Conservation (phyloP, 2,888 invertebrate genomes). For the Lasioglossum figueresi region DNA sequence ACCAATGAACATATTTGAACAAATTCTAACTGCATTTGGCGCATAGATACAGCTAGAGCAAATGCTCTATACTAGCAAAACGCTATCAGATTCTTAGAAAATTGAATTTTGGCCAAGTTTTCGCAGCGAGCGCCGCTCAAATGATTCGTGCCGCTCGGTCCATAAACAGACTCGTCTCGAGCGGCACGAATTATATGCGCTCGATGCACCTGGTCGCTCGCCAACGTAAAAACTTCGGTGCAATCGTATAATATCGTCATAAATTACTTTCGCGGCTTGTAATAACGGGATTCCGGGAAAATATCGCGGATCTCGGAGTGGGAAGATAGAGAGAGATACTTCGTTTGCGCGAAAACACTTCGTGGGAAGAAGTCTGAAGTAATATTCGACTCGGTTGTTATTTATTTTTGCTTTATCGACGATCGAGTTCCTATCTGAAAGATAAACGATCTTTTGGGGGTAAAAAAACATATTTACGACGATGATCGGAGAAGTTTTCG, state of each 20-base stretch:
- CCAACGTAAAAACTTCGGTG: neutral
- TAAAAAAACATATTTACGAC: neutral
- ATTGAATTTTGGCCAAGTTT: neutral
- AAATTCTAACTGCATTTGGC: neutral
- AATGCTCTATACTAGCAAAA: neutral
- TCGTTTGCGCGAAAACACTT: neutral
- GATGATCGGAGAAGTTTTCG: neutral
- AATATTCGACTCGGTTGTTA: neutral
- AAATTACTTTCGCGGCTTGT: neutral
- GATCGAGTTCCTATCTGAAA: neutral
- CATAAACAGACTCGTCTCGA: neutral
- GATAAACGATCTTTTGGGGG: neutral
- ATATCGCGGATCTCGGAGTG: neutral
- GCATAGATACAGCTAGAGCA: neutral
- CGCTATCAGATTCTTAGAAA: neutral
- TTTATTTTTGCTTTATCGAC: neutral
- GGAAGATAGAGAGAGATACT: neutral
- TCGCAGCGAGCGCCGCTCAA: neutral
- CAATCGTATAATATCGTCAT: neutral
- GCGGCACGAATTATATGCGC: neutral
- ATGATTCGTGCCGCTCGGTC: neutral
- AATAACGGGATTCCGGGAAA: slow-evolving; percentile 11
- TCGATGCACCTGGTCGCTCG: neutral
- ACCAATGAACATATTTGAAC: neutral
- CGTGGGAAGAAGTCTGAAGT: neutral